Conservation (phyloP, 1,140 invertebrate species). For the Yoshiicerus persimilis region DNA sequence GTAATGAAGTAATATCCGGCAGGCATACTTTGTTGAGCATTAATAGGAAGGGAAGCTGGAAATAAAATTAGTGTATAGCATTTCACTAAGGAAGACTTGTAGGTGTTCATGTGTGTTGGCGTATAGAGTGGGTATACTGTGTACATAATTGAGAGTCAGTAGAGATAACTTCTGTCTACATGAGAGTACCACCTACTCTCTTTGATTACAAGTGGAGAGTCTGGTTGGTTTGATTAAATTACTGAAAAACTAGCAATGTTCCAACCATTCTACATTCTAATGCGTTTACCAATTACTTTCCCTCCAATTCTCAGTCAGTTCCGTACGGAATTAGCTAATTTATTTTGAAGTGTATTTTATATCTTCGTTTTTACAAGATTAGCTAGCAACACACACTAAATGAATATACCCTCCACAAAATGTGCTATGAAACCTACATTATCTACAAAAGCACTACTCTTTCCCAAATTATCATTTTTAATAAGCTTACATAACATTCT, state of each 20-base stretch:
- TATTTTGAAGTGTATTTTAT: not conserved
- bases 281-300: not conserved
- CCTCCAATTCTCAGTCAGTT: not conserved
- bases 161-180: not conserved
- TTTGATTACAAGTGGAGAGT: not conserved
- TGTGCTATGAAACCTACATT: no score
- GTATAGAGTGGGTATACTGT: not conserved
- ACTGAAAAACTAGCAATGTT: not conserved
- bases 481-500: no score
- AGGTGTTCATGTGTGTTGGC: no score
- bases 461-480: no score
- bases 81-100: no score
- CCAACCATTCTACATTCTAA: not conserved
- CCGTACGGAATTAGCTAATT: not conserved
- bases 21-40: no score
- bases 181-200: not conserved
- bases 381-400: not conserved
- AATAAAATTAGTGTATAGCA: no score
- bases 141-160: not conserved
- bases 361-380: not conserved
- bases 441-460: no score
- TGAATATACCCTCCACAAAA: not conserved
- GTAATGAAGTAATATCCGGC: no score
- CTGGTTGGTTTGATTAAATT: not conserved
- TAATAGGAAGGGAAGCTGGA: no score